phyloP scores from a whole-genome alignment of 2,888 invertebrate species.

The Petrophora chlorosata region DNA sequence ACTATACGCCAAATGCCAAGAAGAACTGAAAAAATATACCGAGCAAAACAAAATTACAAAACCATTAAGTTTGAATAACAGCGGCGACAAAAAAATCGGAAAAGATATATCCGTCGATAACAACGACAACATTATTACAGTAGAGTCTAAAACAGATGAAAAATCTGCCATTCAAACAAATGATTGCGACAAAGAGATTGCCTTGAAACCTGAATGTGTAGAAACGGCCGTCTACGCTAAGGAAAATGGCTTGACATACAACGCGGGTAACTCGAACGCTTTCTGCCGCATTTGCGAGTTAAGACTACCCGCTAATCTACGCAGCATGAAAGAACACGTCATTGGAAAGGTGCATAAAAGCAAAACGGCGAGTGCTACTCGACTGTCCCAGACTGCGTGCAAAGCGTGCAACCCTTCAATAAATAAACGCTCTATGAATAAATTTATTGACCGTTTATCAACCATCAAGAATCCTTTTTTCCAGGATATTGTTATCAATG shows the following conservation, averaged over 20 bases:
- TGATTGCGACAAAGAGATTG: too few relatives aligned
- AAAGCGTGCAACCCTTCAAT: background rate
- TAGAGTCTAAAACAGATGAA: too few relatives aligned
- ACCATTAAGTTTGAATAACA: too few relatives aligned
- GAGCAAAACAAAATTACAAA: constrained; percentile 8
- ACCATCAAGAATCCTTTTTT: constrained; percentile 3
- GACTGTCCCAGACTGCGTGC: background rate
- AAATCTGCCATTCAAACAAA: too few relatives aligned
- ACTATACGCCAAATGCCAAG: constrained; percentile 28
- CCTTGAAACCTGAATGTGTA: constrained; percentile 11
- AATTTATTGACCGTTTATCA: constrained; percentile 13
- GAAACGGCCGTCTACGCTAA: constrained; percentile 34
- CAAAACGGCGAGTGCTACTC: constrained; percentile 13
- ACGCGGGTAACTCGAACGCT: constrained; percentile 33
- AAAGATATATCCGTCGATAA: background rate
- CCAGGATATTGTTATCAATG: constrained; percentile 41
- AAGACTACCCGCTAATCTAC: constrained; percentile 40
- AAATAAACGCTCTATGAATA: constrained; percentile 11
- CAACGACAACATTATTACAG: constrained; percentile 3
- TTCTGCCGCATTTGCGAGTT: constrained; percentile 43
- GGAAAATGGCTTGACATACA: constrained; percentile 41
- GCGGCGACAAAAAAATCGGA: background rate
- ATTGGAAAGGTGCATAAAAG: constrained; percentile 44
- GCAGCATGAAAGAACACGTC: constrained; percentile 49
- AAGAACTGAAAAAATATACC: constrained; percentile 20